Evolutionary conservation across 1,140 invertebrate species (phyloP).

Genomic region (Spodoptera frugiperda): DNA sequence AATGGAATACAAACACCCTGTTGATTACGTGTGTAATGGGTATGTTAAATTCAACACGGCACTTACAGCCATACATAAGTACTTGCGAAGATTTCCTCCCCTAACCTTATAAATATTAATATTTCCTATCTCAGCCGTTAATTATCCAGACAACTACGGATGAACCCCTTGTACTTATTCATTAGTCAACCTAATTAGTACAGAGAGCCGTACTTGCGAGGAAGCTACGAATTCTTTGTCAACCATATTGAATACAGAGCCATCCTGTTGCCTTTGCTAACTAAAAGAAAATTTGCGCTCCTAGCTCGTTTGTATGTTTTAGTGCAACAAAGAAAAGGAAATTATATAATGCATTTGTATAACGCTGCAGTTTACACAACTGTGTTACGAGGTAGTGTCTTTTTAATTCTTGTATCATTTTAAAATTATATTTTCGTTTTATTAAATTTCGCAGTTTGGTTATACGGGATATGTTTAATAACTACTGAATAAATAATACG

Average conservation of each 20-base stretch:
- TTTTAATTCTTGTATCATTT: conserved; percentile 5
- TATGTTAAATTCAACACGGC: conserved; percentile 75
- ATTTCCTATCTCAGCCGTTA: conserved; percentile 84
- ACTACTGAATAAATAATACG: too few species aligned
- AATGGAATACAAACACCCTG: conserved; percentile 34
- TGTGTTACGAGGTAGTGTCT: background rate
- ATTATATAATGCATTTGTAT: conserved; percentile 4
- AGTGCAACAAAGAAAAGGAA: conserved; percentile 17
- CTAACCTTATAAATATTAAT: conserved; percentile 84
- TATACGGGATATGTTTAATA: background rate
- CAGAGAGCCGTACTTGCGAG: conserved; percentile 70
- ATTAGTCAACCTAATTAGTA: conserved; percentile 81
- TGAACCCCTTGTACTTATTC: conserved; percentile 77
- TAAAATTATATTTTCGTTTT: background rate
- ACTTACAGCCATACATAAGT: conserved; percentile 65
- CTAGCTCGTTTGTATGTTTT: conserved; percentile 27
- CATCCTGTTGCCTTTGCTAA: conserved; percentile 48
- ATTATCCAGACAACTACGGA: conserved; percentile 82
- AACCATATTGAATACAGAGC: conserved; percentile 66
- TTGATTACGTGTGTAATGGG: conserved; percentile 52
- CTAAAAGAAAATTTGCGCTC: conserved; percentile 45
- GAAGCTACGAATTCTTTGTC: conserved; percentile 66
- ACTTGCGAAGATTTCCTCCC: conserved; percentile 72
- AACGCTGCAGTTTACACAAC: background rate
- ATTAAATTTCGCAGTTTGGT: background rate